Evolutionary conservation across 1,140 invertebrate species (phyloP).

Genomic region (Papilio helenus): DNA sequence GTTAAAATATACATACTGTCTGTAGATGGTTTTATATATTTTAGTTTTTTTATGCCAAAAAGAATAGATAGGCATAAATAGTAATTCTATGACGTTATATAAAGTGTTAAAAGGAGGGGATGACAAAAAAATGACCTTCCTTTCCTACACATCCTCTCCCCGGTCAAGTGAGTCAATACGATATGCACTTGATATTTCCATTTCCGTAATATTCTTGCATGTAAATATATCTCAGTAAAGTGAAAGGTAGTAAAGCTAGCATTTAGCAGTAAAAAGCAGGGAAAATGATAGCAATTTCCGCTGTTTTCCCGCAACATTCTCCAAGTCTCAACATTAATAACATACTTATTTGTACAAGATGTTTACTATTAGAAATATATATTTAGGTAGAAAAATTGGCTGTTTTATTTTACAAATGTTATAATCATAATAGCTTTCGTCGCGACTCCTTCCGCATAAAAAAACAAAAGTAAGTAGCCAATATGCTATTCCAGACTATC

Average conservation of each 20-base stretch:
- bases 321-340: neutral
- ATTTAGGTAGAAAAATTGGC: neutral
- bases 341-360: neutral
- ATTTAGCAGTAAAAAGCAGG: conserved; percentile 1
- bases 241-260: conserved; percentile 5
- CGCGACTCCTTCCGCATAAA: no score
- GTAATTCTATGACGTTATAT: no score
- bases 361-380: neutral
- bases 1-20: no score
- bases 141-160: no score
- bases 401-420: neutral
- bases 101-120: no score
- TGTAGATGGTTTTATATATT: no score
- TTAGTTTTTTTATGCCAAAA: no score
- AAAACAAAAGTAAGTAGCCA: no score
- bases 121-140: no score
- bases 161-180: neutral
- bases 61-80: no score
- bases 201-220: neutral
- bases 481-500: no score
- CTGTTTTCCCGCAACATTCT: neutral
- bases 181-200: neutral
- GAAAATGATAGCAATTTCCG: conserved; percentile 10
- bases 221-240: neutral
- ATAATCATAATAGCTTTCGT: no score